Evolutionary conservation across 2,888 invertebrate genomes (phyloP).

Genomic region (Byasa hedistus): DNA sequence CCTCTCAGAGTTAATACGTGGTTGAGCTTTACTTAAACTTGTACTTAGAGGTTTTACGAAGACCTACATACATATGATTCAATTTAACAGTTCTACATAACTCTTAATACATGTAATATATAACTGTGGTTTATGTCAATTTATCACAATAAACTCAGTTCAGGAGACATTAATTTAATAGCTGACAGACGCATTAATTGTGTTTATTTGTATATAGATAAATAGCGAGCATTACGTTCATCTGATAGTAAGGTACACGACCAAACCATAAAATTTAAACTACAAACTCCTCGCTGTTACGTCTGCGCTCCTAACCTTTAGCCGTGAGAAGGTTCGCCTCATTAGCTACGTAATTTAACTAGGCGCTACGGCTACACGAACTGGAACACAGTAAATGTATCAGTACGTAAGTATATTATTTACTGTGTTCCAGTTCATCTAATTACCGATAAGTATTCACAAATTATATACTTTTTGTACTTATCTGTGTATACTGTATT

Average conservation of each 20-base stretch:
- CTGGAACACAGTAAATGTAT: background rate
- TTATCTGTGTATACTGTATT: too few relatives aligned
- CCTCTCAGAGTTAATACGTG: background rate
- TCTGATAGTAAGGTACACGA: background rate
- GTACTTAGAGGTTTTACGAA: background rate
- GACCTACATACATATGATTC: background rate
- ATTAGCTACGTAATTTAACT: background rate
- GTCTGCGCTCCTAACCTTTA: background rate
- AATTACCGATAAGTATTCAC: too few relatives aligned
- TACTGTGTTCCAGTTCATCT: background rate
- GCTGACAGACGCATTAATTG: background rate
- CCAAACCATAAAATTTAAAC: background rate
- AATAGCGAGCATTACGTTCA: background rate
- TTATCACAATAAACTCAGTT: too few relatives aligned
- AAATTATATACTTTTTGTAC: too few relatives aligned
- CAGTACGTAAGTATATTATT: background rate
- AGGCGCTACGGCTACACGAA: background rate
- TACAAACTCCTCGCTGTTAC: background rate
- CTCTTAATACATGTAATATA: too few relatives aligned
- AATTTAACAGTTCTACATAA: too few relatives aligned
- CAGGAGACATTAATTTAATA: background rate
- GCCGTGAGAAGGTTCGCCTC: background rate
- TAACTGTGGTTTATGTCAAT: too few relatives aligned
- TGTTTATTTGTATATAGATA: background rate
- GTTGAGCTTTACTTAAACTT: background rate